Evolutionary conservation across 2,797 vertebrate species (phyloP), one percentile per base, ranked within the genome.

Genomic region (Adelosebastes latens): DNA sequence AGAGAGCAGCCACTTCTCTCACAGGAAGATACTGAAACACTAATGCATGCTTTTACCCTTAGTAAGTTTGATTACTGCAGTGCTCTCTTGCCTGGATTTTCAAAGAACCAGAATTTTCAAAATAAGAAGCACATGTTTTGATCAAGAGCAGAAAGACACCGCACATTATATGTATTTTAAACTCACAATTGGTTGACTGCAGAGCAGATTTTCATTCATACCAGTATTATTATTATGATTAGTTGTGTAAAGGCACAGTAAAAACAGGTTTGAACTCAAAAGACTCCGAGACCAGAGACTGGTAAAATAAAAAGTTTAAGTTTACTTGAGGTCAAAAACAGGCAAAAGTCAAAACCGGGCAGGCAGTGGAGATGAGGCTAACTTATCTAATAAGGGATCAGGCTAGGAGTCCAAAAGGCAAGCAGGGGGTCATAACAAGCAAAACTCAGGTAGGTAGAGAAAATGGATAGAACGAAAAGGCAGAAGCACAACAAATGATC

Each of bases 11-110:
- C 31, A 60, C 49, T 36, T 61, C 22, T 80, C 52, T 75, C 79
- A 53, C n/a, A 69, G 64, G 52, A 27, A 58, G 58, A 73, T 34
- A 63, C 13, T 39, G n/a, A 82, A 73, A 70, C 29, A 56, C 18
- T 36, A 63, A 69, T 67, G 69, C 24, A 62, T 74, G 64, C 70
- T 72, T 73, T 68, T 68, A 77, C 58, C 42, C 6, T 52, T 22
- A 49, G 46, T 13, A 42, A 20, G 39, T 59, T 52, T 67, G 39
- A 67, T 22, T 68, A 60, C 25, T 52, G 36, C 7, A 18, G 13
- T 12, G 7, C 22, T 75, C 34, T 31, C 32, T 16, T 39, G 2
- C 22, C 36, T 27, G 8, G 32, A 12, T 25, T 62, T 22, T 56
- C 32, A 22, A 11, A 24, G n/a, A 39, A 39, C 34, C 22, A 16